Conservation (phyloP, 1,140 invertebrate species). For the Vanessa atalanta region DNA sequence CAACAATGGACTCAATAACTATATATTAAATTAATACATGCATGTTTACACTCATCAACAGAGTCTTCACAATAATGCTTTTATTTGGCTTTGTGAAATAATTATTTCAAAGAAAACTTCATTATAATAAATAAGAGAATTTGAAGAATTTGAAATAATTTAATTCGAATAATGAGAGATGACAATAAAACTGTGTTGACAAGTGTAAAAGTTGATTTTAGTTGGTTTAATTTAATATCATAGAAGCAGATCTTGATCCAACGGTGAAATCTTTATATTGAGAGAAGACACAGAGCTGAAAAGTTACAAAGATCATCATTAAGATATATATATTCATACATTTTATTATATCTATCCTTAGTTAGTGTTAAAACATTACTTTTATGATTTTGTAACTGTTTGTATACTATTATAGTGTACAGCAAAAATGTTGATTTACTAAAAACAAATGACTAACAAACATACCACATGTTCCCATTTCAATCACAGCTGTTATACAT, state of each 20-base stretch:
- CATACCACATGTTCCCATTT: no score
- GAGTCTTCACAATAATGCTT: conserved; percentile 1
- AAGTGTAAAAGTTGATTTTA: conserved; percentile 20
- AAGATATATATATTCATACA: neutral
- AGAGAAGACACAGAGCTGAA: conserved; percentile 94
- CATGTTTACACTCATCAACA: conserved; percentile 36
- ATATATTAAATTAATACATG: conserved; percentile 27
- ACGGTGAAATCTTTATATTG: conserved; percentile 95
- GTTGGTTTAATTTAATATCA: conserved; percentile 65
- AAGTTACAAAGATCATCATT: conserved; percentile 54
- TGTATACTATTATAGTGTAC: no score
- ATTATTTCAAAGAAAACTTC: neutral
- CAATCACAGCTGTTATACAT: no score
- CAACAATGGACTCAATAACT: conserved; percentile 78
- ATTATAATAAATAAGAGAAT: neutral
- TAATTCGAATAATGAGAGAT: neutral
- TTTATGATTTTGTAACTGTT: no score
- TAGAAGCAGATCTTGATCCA: conserved; percentile 76
- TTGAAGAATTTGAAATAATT: neutral
- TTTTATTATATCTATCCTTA: no score
- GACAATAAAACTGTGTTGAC: conserved; percentile 26
- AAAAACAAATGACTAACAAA: no score
- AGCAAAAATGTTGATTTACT: no score
- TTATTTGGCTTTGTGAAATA: neutral
- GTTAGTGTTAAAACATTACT: no score